These are phyloP conservation scores for Plebejus argus DNA, from an alignment of 2,888 invertebrate genomes.

Conservation along the genomic window DNA sequence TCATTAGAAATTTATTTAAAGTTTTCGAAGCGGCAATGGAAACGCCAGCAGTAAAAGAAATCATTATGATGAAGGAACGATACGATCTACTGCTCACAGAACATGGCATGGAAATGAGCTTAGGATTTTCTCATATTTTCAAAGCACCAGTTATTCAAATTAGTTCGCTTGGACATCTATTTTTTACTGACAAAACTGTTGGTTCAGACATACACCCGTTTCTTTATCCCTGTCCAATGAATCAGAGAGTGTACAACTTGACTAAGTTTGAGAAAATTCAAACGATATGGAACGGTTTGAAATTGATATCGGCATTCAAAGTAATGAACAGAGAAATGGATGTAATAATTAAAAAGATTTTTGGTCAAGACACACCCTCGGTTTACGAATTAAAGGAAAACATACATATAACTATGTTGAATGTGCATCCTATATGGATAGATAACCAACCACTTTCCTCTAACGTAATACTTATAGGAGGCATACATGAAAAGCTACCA, in stretches of 20 bases:
- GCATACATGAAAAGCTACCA: constrained; percentile 55
- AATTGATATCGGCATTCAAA: not conserved
- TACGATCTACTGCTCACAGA: constrained; percentile 56
- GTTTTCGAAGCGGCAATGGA: constrained; percentile 43
- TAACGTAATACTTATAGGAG: constrained; percentile 59
- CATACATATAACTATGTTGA: constrained; percentile 55
- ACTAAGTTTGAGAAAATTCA: constrained; percentile 50
- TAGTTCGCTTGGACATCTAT: constrained; percentile 49
- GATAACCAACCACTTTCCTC: constrained; percentile 58
- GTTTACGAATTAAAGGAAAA: constrained; percentile 39
- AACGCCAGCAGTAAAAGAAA: constrained; percentile 37
- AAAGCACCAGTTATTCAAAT: constrained; percentile 56
- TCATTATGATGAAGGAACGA: constrained; percentile 41
- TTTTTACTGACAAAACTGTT: constrained; percentile 44
- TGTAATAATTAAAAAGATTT: not conserved
- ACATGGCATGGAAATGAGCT: constrained; percentile 44
- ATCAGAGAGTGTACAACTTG: constrained; percentile 44
- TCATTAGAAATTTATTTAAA: not conserved
- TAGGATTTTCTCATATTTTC: constrained; percentile 51
- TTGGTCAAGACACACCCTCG: not conserved
- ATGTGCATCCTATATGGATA: constrained; percentile 56
- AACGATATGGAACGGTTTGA: constrained; percentile 3
- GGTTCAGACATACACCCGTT: constrained; percentile 45
- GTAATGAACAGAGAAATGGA: not conserved
- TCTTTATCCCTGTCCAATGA: constrained; percentile 42